Base-by-base conservation (phyloP, 2,888 invertebrate genomes). In the Augiades crinisus region DNA sequence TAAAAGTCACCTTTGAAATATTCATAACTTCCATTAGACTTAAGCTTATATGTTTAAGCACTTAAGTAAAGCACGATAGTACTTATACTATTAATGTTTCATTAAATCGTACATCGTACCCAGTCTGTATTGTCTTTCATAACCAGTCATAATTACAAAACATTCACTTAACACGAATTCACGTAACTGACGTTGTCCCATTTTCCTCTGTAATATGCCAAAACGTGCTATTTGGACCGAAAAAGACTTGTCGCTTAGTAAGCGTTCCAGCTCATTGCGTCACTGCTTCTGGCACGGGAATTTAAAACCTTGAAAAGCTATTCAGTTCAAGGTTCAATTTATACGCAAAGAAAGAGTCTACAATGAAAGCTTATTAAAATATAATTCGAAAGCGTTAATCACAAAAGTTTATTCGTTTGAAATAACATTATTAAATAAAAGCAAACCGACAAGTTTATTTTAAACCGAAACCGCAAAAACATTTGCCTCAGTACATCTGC, bases 161-260 rank as follows among this genome's bases (percentile, higher is more conserved):
- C 4, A 5, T 2, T 1, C 27, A 2, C 10, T 3, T 4, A 2
- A n/a, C n/a, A 27, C 5, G 10, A 10, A 24, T n/a, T 1, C 10
- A 30, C 3, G 3, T 19, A 19, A 19, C 10, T 12, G 3, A 5
- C 12, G 5, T 5, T 30, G 12, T 30, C 13, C 27, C n/a, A 19
- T 16, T 36, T 34, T 58, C 59, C 63, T 65, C 62, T 61, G 56
- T 58, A 43, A 45, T 58, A 57, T 63, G 64, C 17, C 43, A 38
- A 38, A 50, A 24, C 6, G 22, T 24, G 47, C 43, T 37, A 40
- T 51, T 38, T 43, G 21, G 37, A 30, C 12, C 10, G 33, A 54
- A 22, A 56, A 55, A 34, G 47, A 43, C 55, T 58, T 50, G 50
- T 24, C 50, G 55, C 46, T 50, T 53, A 46, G 47, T 51, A 49